Conservation (phyloP, 1,140 invertebrate genomes). For the Plodia interpunctella region DNA sequence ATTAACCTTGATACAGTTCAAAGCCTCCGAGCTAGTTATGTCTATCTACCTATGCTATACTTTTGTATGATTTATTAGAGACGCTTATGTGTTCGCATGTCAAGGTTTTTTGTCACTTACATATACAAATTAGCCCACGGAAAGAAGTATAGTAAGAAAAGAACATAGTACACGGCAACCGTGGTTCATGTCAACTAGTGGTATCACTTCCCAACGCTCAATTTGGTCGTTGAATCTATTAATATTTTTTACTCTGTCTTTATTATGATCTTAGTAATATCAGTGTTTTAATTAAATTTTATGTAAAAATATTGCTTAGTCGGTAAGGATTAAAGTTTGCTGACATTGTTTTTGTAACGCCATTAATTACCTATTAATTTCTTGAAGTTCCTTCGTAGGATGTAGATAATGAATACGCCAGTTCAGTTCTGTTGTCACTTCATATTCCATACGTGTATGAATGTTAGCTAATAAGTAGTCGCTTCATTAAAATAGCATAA, state of each 20-base stretch:
- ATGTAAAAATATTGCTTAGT: too few species aligned
- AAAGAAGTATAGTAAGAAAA: constrained; percentile 20
- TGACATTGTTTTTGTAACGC: too few species aligned
- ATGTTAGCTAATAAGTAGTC: too few species aligned
- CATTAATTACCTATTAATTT: too few species aligned
- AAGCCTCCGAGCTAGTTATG: constrained; percentile 34
- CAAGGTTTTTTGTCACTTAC: constrained; percentile 38
- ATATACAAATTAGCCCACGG: constrained; percentile 9
- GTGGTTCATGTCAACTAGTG: constrained; percentile 17
- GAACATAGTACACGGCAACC: constrained; percentile 12
- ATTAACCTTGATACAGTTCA: constrained; percentile 54
- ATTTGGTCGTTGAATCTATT: not conserved
- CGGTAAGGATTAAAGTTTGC: too few species aligned
- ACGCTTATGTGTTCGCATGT: constrained; percentile 33
- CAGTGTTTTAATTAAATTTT: too few species aligned
- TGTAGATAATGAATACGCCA: too few species aligned
- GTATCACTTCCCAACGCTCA: not conserved
- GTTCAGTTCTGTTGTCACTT: not conserved
- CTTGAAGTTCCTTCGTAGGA: too few species aligned
- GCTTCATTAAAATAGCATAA: not conserved
- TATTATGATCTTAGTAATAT: not conserved
- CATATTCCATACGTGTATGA: constrained; percentile 6
- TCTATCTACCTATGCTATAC: too few species aligned
- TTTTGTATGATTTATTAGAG: constrained; percentile 45
- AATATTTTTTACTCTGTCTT: constrained; percentile 1